Evolutionary conservation across 2,888 invertebrate species (phyloP), one percentile per base, ranked within the genome.

Genomic region (Pantelozetes paolii): DNA sequence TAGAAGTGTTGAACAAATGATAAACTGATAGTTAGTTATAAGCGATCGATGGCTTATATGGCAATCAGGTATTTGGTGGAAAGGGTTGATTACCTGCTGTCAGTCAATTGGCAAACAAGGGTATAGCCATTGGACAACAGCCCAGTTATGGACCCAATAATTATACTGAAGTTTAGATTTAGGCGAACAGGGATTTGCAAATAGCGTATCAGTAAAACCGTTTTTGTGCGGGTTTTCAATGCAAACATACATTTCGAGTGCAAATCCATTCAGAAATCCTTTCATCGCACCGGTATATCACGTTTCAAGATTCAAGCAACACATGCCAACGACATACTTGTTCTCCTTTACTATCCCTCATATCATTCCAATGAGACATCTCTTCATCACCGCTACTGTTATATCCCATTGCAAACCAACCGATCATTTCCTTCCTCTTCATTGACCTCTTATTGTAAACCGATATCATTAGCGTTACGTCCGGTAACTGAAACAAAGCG

Each of bases 291-390:
- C 40, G 40, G 18, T 32, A 18, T 62, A 18, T 40, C 1, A 13
- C 18, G 18, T 2, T 23, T 78, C 83, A 85, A 77, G 85, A 84
- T 78, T 85, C 84, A 79, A 94, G 87, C 76, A 96, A 84, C 45
- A 94, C 89, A 83, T 96, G 95, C 96, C 95, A 96, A 73, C 94
- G 89, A 81, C 92, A 92, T 75, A 95, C 89, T 84, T 94, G 91
- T 80, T 93, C 91, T 36, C 92, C 92, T 40, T 89, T 87, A 72
- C 85, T 85, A 81, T 92, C 91, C 78, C 93, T 88, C 87, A 95
- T 91, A 80, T 94, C 94, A 82, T 89, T 89, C 95, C 95, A 96
- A 82, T 96, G 95, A 28, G 91, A 88, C 74, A 90, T 86, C 83
- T 95, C 94, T 81, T 94, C 95, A 72, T 93, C 89, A 28, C 94